Conservation (phyloP, 2,113 vertebrate species). For the Electrona antarctica region DNA sequence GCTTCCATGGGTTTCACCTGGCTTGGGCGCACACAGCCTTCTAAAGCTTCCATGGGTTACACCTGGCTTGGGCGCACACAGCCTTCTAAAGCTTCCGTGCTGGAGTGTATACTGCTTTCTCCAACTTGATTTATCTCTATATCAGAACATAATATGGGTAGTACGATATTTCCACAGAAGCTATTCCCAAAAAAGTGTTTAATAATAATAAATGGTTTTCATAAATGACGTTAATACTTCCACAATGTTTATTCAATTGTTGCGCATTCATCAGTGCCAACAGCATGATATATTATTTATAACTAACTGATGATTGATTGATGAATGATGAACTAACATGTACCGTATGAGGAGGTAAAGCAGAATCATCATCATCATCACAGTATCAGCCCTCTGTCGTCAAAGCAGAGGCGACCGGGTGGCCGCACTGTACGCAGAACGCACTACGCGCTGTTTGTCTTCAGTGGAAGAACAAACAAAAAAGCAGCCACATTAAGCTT, state of each 20-base stretch:
- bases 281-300: background rate
- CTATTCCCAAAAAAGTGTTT: background rate
- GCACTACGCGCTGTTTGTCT: slow-evolving; percentile 33
- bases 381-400: slow-evolving; percentile 27
- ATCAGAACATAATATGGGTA: background rate
- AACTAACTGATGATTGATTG: slow-evolving; percentile 5
- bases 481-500: slow-evolving; percentile 40
- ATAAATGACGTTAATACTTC: background rate
- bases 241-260: background rate
- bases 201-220: background rate
- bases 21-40: too few relatives aligned
- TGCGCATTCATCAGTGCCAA: background rate
- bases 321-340: too few relatives aligned
- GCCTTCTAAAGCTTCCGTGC: too few relatives aligned
- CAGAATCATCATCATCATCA: too few relatives aligned
- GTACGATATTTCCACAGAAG: background rate
- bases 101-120: too few relatives aligned
- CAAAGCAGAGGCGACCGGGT: slow-evolving; percentile 37
- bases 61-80: too few relatives aligned
- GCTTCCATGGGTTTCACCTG: too few relatives aligned
- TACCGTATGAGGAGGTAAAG: slow-evolving; percentile 13
- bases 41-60: too few relatives aligned
- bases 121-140: too few relatives aligned
- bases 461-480: slow-evolving; percentile 68
- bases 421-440: background rate